Conservation (phyloP, 2,888 invertebrate genomes). For the Phyllotreta cruciferae region DNA sequence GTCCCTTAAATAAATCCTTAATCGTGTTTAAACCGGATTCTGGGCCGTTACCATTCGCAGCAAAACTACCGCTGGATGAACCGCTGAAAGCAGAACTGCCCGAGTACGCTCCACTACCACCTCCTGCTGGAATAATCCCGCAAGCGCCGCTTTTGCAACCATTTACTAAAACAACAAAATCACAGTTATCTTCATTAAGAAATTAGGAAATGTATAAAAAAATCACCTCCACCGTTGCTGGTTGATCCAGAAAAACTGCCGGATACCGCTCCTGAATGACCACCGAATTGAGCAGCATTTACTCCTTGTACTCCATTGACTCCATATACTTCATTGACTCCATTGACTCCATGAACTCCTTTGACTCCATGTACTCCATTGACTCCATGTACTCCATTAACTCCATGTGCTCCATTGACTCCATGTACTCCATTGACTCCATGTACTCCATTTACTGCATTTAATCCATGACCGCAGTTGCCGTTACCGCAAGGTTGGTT, state of each 20-base stretch:
- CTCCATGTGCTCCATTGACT: too few species aligned
- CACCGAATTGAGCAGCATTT: constrained; percentile 5
- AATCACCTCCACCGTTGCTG: constrained; percentile 16
- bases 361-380: too few species aligned
- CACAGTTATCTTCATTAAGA: neutral
- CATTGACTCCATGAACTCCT: too few species aligned
- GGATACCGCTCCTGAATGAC: constrained; percentile 19
- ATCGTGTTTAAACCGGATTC: constrained; percentile 8
- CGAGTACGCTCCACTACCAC: constrained; percentile 18
- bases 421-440: too few species aligned
- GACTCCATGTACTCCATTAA: too few species aligned
- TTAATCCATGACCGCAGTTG: constrained; percentile 15
- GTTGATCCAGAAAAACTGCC: constrained; percentile 20
- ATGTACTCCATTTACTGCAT: too few species aligned
- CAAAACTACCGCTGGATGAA: constrained; percentile 5
- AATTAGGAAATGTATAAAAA: neutral
- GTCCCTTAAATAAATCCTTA: constrained; percentile 15
- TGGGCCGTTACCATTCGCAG: neutral
- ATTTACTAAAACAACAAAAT: constrained; percentile 17
- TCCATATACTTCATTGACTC: too few species aligned
- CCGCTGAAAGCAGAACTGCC: constrained; percentile 25
- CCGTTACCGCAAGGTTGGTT: constrained; percentile 15
- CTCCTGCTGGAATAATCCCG: neutral
- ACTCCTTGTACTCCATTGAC: too few species aligned
- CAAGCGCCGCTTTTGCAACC: constrained; percentile 23